A percentile compares a stretch with the other conserved stretches of the same genome.
Conservation (phyloP, 2,113 vertebrate species). For the Anolis carolinensis region DNA sequence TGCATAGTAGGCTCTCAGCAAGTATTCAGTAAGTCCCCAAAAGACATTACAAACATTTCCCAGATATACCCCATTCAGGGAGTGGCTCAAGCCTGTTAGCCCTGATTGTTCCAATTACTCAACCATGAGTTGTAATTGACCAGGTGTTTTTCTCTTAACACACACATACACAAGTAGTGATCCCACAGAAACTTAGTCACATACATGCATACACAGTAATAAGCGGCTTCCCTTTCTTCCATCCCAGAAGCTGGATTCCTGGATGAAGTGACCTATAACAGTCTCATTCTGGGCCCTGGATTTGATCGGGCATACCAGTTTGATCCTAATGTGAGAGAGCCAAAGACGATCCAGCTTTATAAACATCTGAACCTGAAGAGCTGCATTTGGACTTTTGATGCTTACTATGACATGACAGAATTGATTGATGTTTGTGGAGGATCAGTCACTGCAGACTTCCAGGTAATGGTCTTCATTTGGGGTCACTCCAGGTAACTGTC, state of each 20-base stretch:
- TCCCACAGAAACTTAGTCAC: no score
- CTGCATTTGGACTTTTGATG: constrained; percentile 98
- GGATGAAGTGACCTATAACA: constrained; percentile 83
- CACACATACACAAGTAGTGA: no score
- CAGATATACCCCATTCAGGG: no score
- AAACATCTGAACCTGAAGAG: constrained; percentile 97
- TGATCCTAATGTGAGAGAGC: constrained; percentile 84
- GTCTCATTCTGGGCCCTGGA: constrained; percentile 86
- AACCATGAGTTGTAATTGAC: no score
- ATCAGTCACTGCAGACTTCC: constrained; percentile 95
- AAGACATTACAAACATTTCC: no score
- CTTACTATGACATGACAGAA: constrained; percentile 97
- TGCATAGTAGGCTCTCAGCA: no score
- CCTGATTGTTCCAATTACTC: no score
- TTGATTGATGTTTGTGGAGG: constrained; percentile 95
- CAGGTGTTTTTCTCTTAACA: no score
- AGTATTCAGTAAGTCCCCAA: no score
- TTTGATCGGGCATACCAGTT: constrained; percentile 96
- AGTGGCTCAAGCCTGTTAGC: no score
- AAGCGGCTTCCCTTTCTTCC: not conserved
- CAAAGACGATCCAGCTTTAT: constrained; percentile 91
- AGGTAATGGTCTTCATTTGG: constrained; percentile 75
- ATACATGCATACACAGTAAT: no score
- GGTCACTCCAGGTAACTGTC: accelerated
- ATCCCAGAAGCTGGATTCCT: constrained; percentile 91